These are phyloP conservation scores for Mirza zaza DNA, from an alignment of 2,113 vertebrate species.

Conservation along the genomic window DNA sequence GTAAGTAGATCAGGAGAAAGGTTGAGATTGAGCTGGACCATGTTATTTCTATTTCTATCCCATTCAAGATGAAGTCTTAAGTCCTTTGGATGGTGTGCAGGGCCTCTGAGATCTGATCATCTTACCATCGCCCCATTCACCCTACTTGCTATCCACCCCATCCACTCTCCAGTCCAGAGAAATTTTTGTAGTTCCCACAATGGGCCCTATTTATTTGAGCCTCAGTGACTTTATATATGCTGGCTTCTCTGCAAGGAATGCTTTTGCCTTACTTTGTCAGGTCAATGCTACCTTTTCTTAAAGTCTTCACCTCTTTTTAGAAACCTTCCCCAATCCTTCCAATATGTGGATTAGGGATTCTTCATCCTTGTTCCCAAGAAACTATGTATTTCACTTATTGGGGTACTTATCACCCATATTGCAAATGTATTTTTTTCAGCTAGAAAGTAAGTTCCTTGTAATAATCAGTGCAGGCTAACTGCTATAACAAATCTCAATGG, in stretches of 20 bases:
- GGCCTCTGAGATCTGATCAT: background rate
- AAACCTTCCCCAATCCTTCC: background rate
- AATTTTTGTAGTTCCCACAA: too few relatives aligned
- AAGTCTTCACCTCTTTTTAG: background rate
- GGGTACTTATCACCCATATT: background rate
- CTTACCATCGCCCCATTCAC: background rate
- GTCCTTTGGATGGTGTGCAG: background rate
- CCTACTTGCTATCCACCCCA: background rate
- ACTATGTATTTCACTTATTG: background rate
- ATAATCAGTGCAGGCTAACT: background rate
- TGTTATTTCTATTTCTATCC: background rate
- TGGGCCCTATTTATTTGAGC: background rate
- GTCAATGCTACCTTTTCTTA: background rate
- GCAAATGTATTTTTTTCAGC: background rate
- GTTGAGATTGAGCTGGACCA: background rate
- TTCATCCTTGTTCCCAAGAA: background rate
- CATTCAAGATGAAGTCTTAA: background rate
- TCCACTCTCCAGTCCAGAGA: background rate
- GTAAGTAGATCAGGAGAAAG: background rate
- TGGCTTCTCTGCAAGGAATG: background rate
- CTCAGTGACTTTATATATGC: rapidly evolving
- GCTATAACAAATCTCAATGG: background rate
- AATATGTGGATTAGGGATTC: background rate
- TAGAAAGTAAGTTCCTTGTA: background rate
- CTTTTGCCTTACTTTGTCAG: background rate